A percentile compares a stretch with the other conserved stretches of the same genome.
Evolutionary conservation across 2,797 vertebrate genomes (phyloP).

Genomic region (Gallirallus australis): DNA sequence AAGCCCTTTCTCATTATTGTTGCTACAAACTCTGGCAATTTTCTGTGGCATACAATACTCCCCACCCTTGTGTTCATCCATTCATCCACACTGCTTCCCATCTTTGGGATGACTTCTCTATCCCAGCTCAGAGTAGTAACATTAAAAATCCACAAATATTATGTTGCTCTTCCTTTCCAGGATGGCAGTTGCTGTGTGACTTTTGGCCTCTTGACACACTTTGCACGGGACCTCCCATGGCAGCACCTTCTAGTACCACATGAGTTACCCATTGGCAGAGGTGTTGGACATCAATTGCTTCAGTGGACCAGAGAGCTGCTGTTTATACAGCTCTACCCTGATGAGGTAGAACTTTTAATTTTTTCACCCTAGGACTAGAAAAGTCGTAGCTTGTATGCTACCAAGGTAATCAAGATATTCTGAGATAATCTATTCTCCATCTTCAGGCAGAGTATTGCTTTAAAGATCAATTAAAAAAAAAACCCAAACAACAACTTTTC

Average conservation of each 20-base stretch:
- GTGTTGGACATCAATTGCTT: background rate
- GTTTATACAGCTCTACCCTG: background rate
- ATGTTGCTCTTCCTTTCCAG: background rate
- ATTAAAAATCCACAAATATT: background rate
- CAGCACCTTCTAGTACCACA: background rate
- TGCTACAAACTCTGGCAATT: background rate
- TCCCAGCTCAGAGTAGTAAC: background rate
- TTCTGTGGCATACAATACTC: background rate
- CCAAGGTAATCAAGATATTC: background rate
- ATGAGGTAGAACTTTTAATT: background rate
- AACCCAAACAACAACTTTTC: background rate
- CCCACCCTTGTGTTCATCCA: rapidly evolving
- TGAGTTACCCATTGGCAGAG: rapidly evolving
- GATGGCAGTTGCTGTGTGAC: background rate
- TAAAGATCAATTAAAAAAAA: background rate
- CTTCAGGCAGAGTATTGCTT: background rate
- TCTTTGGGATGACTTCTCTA: background rate
- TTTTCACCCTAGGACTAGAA: background rate
- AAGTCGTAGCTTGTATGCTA: background rate
- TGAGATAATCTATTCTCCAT: background rate
- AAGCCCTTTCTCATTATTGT: background rate
- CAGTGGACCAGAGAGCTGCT: background rate
- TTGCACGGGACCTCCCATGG: rapidly evolving
- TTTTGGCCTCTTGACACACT: background rate
- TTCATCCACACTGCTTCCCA: background rate